A percentile compares a stretch with the other conserved stretches of the same genome.
Evolutionary conservation across 2,113 vertebrate genomes (phyloP).

Genomic region (Globicephala melas): DNA sequence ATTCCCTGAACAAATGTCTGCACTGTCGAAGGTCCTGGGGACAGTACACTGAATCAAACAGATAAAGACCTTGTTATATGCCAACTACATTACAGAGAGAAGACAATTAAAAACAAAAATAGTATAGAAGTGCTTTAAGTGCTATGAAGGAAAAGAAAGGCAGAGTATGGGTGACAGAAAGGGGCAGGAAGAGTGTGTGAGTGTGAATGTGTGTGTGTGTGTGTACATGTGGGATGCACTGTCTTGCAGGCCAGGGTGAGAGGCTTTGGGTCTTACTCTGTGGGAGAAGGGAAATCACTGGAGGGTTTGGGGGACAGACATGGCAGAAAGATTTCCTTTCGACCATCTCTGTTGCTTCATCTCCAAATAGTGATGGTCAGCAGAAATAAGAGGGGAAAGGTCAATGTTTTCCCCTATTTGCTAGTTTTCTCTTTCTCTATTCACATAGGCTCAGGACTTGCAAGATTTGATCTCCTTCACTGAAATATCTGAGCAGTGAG

Average conservation of each 20-base stretch:
- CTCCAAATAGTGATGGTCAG: not conserved
- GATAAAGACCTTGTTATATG: not conserved
- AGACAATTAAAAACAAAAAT: not conserved
- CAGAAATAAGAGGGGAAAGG: not conserved
- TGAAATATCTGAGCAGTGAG: not conserved
- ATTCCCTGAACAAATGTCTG: not conserved
- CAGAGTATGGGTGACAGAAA: no score
- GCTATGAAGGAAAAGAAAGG: not conserved
- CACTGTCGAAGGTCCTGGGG: not conserved
- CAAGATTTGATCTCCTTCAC: not conserved
- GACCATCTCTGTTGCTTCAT: not conserved
- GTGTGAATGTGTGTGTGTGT: not conserved
- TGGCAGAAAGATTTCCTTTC: not conserved
- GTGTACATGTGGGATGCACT: fast-evolving
- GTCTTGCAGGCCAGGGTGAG: not conserved
- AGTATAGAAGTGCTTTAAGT: not conserved
- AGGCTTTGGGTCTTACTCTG: not conserved
- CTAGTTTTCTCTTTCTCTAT: not conserved
- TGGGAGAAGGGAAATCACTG: not conserved
- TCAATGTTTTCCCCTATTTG: not conserved
- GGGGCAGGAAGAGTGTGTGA: not conserved
- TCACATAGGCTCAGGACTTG: not conserved
- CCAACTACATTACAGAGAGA: not conserved
- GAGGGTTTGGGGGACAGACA: not conserved
- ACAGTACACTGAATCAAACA: fast-evolving